Evolutionary conservation across 2,888 invertebrate species (phyloP).

Genomic region (Lymantria monacha): DNA sequence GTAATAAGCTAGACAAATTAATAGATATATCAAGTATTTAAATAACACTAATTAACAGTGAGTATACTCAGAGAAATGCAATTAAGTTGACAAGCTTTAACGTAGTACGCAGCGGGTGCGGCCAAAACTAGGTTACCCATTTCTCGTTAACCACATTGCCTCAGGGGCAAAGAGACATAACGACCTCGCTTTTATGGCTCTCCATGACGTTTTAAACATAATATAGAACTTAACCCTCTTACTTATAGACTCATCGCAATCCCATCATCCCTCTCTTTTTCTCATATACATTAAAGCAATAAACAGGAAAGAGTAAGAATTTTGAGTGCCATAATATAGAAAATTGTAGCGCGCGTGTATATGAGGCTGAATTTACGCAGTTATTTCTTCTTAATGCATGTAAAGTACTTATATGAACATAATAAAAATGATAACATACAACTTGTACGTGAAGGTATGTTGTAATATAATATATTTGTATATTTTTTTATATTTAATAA

Average conservation of each 20-base stretch:
- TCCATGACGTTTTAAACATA: slow-evolving; percentile 56
- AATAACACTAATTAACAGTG: slow-evolving; percentile 30
- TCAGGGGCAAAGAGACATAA: slow-evolving; percentile 53
- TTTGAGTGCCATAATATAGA: slow-evolving; percentile 22
- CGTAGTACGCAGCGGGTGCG: slow-evolving; percentile 62
- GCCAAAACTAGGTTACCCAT: slow-evolving; percentile 76
- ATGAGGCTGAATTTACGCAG: slow-evolving; percentile 37
- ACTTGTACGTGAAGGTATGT: slow-evolving; percentile 5
- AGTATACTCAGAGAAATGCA: slow-evolving; percentile 49
- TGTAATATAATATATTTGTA: not conserved
- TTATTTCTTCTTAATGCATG: slow-evolving; percentile 21
- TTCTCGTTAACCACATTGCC: slow-evolving; percentile 49
- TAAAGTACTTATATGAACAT: slow-evolving; percentile 12
- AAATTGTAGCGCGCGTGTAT: slow-evolving; percentile 37
- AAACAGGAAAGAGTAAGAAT: slow-evolving; percentile 30
- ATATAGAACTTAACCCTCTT: slow-evolving; percentile 51
- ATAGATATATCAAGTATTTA: slow-evolving; percentile 1
- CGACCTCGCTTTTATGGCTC: slow-evolving; percentile 44
- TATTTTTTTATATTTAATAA: slow-evolving; percentile 12
- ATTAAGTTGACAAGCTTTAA: slow-evolving; percentile 59
- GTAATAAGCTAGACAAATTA: too few species aligned
- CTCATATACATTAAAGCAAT: slow-evolving; percentile 30
- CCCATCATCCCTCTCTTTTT: slow-evolving; percentile 37
- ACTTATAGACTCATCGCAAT: slow-evolving; percentile 42
- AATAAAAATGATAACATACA: slow-evolving; percentile 18